Conservation (phyloP, 2,888 invertebrate species). For the Aelia acuminata region DNA sequence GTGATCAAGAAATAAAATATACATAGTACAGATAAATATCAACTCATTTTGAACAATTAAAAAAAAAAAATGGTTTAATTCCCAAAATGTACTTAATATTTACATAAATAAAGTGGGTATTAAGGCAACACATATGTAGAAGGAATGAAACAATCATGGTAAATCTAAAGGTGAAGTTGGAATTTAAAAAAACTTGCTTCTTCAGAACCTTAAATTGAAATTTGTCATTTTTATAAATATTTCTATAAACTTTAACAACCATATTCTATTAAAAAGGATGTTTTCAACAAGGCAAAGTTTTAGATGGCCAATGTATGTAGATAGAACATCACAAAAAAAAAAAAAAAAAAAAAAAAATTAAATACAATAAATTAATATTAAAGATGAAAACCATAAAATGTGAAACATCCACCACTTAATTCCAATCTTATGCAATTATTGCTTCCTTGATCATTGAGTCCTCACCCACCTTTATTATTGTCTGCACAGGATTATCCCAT, state of each 20-base stretch:
- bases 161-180: too few species aligned
- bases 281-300: not conserved
- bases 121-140: too few species aligned
- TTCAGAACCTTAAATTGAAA: too few species aligned
- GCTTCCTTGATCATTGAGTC: not conserved
- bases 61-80: not conserved
- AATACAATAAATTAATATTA: not conserved
- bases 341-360: not conserved
- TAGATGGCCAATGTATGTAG: not conserved
- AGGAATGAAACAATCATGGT: too few species aligned
- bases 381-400: not conserved
- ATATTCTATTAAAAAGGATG: too few species aligned
- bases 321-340: too few species aligned
- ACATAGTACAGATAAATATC: not conserved
- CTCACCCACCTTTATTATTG: not conserved
- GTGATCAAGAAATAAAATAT: not conserved
- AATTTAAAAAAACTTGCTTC: not conserved
- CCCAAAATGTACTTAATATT: too few species aligned
- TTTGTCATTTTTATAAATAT: too few species aligned
- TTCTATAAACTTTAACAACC: too few species aligned
- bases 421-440: not conserved
- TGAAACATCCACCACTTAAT: not conserved
- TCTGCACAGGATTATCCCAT: not conserved
- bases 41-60: not conserved
- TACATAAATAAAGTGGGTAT: too few species aligned